These are phyloP conservation scores for Columba livia DNA, from an alignment of 2,113 vertebrate species.

Conservation along the genomic window DNA sequence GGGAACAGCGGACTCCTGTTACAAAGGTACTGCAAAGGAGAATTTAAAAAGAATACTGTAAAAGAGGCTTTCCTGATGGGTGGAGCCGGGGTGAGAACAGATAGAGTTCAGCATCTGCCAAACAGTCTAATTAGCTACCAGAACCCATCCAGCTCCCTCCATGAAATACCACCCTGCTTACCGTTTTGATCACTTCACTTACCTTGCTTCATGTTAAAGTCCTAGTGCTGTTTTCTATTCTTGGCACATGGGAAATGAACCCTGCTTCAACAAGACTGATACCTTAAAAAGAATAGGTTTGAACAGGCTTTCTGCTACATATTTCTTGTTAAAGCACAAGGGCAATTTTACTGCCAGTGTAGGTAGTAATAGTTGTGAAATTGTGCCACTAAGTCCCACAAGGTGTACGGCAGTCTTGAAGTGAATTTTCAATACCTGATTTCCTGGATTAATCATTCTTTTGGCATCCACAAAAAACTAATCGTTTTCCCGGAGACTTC, in stretches of 20 bases:
- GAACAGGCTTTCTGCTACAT: background rate
- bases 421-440: background rate
- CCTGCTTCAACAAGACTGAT: background rate
- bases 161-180: background rate
- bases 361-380: background rate
- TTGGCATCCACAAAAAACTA: background rate
- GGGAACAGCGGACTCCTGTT: background rate
- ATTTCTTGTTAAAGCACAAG: background rate
- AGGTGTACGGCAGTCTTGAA: background rate
- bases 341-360: background rate
- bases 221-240: background rate
- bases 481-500: background rate
- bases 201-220: background rate
- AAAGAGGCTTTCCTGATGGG: background rate
- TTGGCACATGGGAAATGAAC: background rate
- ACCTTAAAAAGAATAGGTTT: background rate
- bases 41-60: background rate
- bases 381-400: background rate
- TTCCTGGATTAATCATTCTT: background rate
- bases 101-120: background rate
- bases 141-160: background rate
- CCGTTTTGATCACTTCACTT: background rate
- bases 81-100: background rate
- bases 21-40: background rate
- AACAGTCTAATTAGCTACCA: background rate